phyloP scores from a whole-genome alignment of 2,113 vertebrate genomes.

The Colossoma macropomum region DNA sequence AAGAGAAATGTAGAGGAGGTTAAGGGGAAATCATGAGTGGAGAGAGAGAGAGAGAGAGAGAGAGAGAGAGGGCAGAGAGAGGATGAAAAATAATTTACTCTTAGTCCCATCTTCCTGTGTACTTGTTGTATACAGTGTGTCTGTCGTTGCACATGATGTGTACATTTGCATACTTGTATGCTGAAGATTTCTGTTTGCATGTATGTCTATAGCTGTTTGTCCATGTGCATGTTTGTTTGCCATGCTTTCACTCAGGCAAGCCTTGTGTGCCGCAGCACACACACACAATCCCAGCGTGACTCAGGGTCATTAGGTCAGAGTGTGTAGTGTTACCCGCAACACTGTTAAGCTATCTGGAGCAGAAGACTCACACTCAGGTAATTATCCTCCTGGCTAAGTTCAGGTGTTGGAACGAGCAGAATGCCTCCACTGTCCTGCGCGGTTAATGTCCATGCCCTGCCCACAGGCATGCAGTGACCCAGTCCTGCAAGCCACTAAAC shows the following conservation, averaged over 20 bases:
- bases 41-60: background rate
- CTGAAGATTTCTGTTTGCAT: background rate
- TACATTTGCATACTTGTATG: background rate
- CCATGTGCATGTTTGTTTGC: slow-evolving; percentile 30
- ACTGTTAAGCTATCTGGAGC: slow-evolving; percentile 67
- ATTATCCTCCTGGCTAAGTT: slow-evolving; percentile 73
- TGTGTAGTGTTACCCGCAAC: slow-evolving; percentile 54
- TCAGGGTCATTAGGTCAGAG: slow-evolving; percentile 54
- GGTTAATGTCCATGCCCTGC: slow-evolving; percentile 47
- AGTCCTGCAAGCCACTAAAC: slow-evolving; percentile 42
- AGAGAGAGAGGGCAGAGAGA: background rate
- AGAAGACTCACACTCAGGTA: slow-evolving; percentile 69
- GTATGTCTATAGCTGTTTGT: slow-evolving; percentile 12
- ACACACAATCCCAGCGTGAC: background rate
- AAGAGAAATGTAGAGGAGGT: slow-evolving; percentile 23
- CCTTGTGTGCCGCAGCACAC: background rate
- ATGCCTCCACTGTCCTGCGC: slow-evolving; percentile 64
- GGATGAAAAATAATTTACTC: background rate
- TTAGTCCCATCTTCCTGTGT: background rate
- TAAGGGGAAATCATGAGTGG: slow-evolving; percentile 19
- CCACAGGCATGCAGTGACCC: slow-evolving; percentile 58
- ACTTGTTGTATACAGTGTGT: background rate
- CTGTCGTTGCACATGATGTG: background rate
- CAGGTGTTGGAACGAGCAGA: slow-evolving; percentile 58
- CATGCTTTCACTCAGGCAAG: background rate